A percentile compares a stretch with the other conserved stretches of the same genome.
Conservation (phyloP, 92 coral and sea anemone genomes). For the Epizoanthus illoricatus region DNA sequence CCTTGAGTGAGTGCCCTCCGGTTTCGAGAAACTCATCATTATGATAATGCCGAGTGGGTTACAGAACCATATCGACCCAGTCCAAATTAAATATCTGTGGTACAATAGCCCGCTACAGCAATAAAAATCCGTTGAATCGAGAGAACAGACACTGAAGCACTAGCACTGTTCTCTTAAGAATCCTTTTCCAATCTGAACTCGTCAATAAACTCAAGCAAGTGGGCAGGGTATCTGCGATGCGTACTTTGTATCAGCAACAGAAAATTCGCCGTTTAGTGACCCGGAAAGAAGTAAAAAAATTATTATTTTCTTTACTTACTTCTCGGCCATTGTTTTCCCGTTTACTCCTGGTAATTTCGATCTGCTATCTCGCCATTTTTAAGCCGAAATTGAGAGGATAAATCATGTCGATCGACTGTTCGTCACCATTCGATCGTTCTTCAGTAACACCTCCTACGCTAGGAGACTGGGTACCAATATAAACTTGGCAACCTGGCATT, state of each 20-base stretch:
- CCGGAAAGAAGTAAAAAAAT: background rate
- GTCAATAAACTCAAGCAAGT: constrained; percentile 35
- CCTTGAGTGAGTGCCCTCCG: background rate
- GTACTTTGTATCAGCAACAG: background rate
- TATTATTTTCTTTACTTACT: constrained; percentile 58
- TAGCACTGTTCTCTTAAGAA: background rate
- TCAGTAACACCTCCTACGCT: background rate
- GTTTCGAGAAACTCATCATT: background rate
- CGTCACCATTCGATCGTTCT: constrained; percentile 1
- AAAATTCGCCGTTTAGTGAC: constrained; percentile 11
- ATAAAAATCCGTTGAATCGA: background rate
- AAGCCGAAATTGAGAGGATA: background rate
- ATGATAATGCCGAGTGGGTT: background rate
- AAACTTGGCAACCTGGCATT: constrained; percentile 19
- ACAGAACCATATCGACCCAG: constrained; percentile 11
- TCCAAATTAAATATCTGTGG: constrained; percentile 6
- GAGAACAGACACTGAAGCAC: background rate
- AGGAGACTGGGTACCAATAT: constrained; percentile 19
- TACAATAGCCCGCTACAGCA: constrained; percentile 1
- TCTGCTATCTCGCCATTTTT: constrained; percentile 38
- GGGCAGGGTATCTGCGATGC: constrained; percentile 32
- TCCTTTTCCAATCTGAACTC: constrained; percentile 18
- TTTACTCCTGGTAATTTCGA: constrained; percentile 13
- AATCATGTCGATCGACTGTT: constrained; percentile 18
- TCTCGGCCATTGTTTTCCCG: constrained; percentile 74